These are phyloP conservation scores for Acyrthosiphon pisum DNA, from an alignment of 1,140 invertebrate genomes.

Conservation along the genomic window DNA sequence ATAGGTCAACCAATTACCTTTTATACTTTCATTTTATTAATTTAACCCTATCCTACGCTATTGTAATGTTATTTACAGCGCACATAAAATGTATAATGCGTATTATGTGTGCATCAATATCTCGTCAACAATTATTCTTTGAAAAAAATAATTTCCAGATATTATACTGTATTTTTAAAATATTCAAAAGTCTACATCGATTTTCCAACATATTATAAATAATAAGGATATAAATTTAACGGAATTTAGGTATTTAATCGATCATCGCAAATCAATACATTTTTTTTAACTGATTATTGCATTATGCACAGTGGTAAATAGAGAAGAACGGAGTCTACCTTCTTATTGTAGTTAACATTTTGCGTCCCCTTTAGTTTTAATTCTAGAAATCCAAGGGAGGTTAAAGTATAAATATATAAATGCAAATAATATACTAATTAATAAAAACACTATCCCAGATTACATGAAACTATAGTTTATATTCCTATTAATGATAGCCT, in stretches of 20 bases:
- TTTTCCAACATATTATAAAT: neutral
- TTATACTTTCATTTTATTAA: slow-evolving; percentile 15
- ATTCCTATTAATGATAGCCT: too few relatives aligned
- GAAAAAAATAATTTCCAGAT: neutral
- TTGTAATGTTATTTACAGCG: neutral
- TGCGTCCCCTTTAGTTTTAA: too few relatives aligned
- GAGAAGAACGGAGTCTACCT: too few relatives aligned
- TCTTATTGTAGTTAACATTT: too few relatives aligned
- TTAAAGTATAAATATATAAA: too few relatives aligned
- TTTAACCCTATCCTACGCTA: neutral
- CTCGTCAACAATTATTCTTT: neutral
- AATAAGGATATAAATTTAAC: neutral
- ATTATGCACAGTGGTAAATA: too few relatives aligned
- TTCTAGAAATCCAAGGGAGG: too few relatives aligned
- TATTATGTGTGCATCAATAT: slow-evolving; percentile 3
- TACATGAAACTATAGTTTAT: too few relatives aligned
- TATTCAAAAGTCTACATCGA: neutral
- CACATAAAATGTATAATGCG: neutral
- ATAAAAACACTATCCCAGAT: too few relatives aligned
- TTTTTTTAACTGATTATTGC: too few relatives aligned
- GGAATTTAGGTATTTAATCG: neutral
- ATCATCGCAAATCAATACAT: neutral
- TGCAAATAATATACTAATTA: too few relatives aligned
- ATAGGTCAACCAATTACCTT: slow-evolving; percentile 14
- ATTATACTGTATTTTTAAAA: neutral